A percentile compares a stretch with the other conserved stretches of the same genome.
Conservation (phyloP, 2,113 vertebrate species). For the Pygoscelis antarcticus region DNA sequence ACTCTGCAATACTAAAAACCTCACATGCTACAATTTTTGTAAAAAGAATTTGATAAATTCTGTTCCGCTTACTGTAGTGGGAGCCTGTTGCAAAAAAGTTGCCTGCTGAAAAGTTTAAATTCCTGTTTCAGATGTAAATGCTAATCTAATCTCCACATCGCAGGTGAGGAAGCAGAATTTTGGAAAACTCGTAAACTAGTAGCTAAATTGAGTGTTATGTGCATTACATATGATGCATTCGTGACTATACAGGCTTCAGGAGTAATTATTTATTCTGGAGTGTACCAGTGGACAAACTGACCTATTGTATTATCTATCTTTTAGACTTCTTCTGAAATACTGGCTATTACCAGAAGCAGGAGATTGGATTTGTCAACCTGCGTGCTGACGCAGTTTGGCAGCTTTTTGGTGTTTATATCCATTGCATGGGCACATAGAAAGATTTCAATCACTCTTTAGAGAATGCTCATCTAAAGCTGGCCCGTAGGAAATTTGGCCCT, state of each 20-base stretch:
- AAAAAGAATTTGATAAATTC: neutral
- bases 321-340: neutral
- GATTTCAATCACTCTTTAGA: neutral
- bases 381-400: neutral
- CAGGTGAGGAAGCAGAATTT: neutral
- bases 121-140: neutral
- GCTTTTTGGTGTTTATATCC: neutral
- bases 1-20: neutral
- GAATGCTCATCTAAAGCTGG: neutral
- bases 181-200: neutral
- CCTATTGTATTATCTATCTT: neutral
- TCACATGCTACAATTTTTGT: neutral
- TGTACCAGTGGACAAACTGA: neutral
- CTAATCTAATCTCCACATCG: neutral
- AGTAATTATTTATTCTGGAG: neutral
- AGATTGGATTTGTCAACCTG: neutral
- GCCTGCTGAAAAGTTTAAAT: neutral
- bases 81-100: neutral
- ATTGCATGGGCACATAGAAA: neutral
- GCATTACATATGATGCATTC: rapidly evolving
- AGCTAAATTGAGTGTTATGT: neutral
- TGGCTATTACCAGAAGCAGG: neutral
- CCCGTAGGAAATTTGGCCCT: neutral
- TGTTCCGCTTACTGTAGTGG: neutral
- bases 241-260: neutral